Percentiles rank a stretch among this genome's conserved stretches.
phyloP scores from a whole-genome alignment of 2,113 vertebrate genomes.

The Hippocampus guttulatus region DNA sequence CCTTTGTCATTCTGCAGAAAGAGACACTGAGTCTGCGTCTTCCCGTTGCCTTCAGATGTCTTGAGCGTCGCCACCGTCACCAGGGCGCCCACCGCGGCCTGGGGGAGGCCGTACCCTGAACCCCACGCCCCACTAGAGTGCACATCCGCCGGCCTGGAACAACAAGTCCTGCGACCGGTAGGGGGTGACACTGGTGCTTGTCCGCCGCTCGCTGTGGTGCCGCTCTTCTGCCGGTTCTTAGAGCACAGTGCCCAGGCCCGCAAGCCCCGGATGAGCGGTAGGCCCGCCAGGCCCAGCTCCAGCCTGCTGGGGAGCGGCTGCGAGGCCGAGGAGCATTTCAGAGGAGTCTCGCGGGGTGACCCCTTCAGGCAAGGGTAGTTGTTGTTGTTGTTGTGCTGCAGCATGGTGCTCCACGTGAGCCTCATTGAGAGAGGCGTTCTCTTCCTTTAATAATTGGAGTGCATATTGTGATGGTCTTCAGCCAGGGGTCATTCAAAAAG shows the following conservation, averaged over 20 bases:
- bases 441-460: neutral
- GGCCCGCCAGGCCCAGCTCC: conserved; percentile 64
- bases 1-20: conserved; percentile 69
- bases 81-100: conserved; percentile 63
- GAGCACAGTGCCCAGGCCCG: conserved; percentile 71
- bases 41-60: conserved; percentile 69
- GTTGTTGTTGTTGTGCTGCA: conserved; percentile 79
- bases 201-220: conserved; percentile 27
- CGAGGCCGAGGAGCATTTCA: conserved; percentile 54
- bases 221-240: conserved; percentile 58
- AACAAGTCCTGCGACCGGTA: conserved; percentile 17
- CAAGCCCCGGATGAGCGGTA: conserved; percentile 69
- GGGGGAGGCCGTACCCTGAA: conserved; percentile 52
- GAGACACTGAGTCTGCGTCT: conserved; percentile 72
- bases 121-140: conserved; percentile 52
- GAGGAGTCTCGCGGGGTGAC: conserved; percentile 54
- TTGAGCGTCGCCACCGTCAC: conserved; percentile 74
- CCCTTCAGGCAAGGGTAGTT: conserved; percentile 71
- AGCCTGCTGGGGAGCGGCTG: conserved; percentile 63
- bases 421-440: conserved; percentile 37
- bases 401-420: conserved; percentile 59
- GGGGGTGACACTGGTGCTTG: conserved; percentile 39
- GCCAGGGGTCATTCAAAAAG: neutral
- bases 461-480: neutral
- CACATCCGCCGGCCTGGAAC: conserved; percentile 51